Percentiles rank a stretch among this genome's conserved stretches.
Conservation (phyloP, 92 coral and sea anemone species). For the Chrysogorgia sp. region DNA sequence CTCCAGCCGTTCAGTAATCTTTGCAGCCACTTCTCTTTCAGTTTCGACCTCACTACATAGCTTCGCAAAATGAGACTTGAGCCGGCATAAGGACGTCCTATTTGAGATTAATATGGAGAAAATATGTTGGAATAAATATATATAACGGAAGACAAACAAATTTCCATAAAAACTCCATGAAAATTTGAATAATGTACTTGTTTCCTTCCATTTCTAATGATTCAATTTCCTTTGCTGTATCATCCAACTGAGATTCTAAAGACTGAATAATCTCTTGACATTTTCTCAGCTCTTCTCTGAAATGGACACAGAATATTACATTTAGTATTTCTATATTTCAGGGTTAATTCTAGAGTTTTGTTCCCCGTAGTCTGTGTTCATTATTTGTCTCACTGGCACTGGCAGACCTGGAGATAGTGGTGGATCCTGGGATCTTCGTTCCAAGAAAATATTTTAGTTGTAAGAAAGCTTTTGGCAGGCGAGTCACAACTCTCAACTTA, state of each 20-base stretch:
- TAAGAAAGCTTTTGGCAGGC: too few species aligned
- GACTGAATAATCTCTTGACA: slow-evolving; percentile 77
- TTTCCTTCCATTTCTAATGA: slow-evolving; percentile 69
- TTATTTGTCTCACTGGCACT: too few species aligned
- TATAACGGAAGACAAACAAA: neutral
- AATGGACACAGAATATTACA: neutral
- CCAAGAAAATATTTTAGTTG: too few species aligned
- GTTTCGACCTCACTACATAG: slow-evolving; percentile 81
- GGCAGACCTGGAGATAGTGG: too few species aligned
- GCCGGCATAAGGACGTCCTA: slow-evolving; percentile 87
- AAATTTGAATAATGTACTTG: slow-evolving; percentile 60
- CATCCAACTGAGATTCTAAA: slow-evolving; percentile 70
- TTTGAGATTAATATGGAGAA: slow-evolving; percentile 2
- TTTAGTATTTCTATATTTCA: too few species aligned
- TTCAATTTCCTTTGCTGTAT: slow-evolving; percentile 73
- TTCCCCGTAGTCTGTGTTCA: too few species aligned
- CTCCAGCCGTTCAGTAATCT: slow-evolving; percentile 69
- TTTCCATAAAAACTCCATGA: too few species aligned
- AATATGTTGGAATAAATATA: neutral
- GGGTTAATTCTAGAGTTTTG: too few species aligned
- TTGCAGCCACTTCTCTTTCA: slow-evolving; percentile 81
- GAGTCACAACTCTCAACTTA: too few species aligned
- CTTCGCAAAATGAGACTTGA: slow-evolving; percentile 78
- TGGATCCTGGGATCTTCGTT: too few species aligned
- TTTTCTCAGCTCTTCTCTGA: slow-evolving; percentile 85